phyloP scores from a whole-genome alignment of 2,888 invertebrate genomes.

The Agriopis aurantiaria region DNA sequence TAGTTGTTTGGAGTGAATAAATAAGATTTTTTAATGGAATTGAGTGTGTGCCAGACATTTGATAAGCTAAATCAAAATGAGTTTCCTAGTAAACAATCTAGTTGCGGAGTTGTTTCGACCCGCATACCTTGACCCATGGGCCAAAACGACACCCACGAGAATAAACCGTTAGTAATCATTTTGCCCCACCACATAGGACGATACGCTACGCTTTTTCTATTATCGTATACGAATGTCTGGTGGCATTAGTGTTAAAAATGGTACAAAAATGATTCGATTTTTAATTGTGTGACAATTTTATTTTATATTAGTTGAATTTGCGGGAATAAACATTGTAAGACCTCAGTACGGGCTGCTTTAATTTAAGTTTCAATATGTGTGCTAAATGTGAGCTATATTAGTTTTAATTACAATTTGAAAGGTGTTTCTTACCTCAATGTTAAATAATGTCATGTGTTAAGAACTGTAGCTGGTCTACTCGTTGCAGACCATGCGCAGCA shows the following conservation, averaged over 20 bases:
- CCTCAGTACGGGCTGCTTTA: constrained; percentile 24
- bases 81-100: too few species aligned
- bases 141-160: not conserved
- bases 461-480: not conserved
- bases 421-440: not conserved
- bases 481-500: too few species aligned
- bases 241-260: constrained; percentile 6
- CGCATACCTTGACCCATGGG: not conserved
- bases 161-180: too few species aligned
- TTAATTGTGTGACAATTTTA: constrained; percentile 12
- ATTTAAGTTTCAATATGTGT: constrained; percentile 28
- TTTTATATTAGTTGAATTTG: constrained; percentile 14
- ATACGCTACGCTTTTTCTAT: too few species aligned
- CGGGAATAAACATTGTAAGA: constrained; percentile 10
- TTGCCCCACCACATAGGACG: not conserved
- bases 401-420: constrained; percentile 7
- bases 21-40: not conserved
- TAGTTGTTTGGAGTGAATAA: constrained; percentile 14
- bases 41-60: not conserved
- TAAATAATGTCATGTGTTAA: not conserved
- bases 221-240: not conserved
- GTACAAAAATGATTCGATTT: constrained; percentile 26
- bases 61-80: not conserved
- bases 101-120: not conserved
- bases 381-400: constrained; percentile 29